These are phyloP conservation scores for Xiphophorus birchmanni DNA, from an alignment of 2,797 vertebrate genomes.

Conservation along the genomic window DNA sequence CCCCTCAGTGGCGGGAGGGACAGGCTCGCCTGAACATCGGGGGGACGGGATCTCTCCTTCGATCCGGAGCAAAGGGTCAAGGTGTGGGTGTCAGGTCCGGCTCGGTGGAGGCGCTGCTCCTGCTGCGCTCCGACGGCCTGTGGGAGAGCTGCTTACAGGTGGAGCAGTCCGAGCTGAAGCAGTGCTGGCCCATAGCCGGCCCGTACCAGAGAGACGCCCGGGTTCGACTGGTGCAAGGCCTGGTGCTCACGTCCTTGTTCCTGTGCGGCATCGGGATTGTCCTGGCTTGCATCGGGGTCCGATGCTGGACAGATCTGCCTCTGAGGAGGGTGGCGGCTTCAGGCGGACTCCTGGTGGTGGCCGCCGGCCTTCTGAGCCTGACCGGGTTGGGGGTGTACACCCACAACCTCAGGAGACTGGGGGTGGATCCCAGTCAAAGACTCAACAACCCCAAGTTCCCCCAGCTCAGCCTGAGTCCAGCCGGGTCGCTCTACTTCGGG, in stretches of 20 bases:
- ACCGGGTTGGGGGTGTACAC: slow-evolving; percentile 79
- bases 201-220: slow-evolving; percentile 74
- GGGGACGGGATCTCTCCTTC: slow-evolving; percentile 51
- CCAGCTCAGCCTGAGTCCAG: slow-evolving; percentile 69
- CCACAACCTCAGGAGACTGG: slow-evolving; percentile 73
- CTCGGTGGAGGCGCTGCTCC: slow-evolving; percentile 60
- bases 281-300: slow-evolving; percentile 79
- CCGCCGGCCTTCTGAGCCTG: slow-evolving; percentile 78
- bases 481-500: slow-evolving; percentile 83
- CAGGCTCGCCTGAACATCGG: slow-evolving; percentile 69
- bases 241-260: slow-evolving; percentile 81
- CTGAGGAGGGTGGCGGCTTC: slow-evolving; percentile 78
- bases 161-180: slow-evolving; percentile 79
- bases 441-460: slow-evolving; percentile 53
- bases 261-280: slow-evolving; percentile 82
- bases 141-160: slow-evolving; percentile 86
- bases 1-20: slow-evolving; percentile 84
- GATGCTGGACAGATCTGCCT: slow-evolving; percentile 83
- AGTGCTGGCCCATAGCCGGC: slow-evolving; percentile 82
- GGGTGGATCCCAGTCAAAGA: slow-evolving; percentile 48
- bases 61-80: slow-evolving; percentile 53
- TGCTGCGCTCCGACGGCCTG: slow-evolving; percentile 80
- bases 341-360: slow-evolving; percentile 79
- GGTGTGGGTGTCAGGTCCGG: slow-evolving; percentile 38
- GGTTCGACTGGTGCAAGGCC: slow-evolving; percentile 74